Percentiles rank a stretch among this genome's conserved stretches.
These are phyloP conservation scores for Phytoseiulus persimilis DNA, from an alignment of 2,888 invertebrate genomes.

Conservation along the genomic window DNA sequence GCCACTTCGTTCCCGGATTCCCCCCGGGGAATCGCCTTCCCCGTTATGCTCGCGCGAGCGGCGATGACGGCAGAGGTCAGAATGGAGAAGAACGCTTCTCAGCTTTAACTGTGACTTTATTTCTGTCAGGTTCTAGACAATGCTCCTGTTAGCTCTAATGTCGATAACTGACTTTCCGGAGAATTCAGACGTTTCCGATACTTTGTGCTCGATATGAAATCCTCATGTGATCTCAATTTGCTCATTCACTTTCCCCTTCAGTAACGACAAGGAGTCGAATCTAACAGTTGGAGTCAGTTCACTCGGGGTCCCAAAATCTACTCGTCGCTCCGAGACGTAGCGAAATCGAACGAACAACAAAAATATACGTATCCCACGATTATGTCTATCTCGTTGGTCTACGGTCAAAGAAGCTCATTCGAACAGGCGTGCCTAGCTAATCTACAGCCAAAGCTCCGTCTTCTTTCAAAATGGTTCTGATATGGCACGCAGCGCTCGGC, in stretches of 20 bases:
- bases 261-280: not conserved
- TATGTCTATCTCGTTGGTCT: not conserved
- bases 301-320: not conserved
- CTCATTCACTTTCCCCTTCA: not conserved
- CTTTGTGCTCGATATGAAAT: not conserved
- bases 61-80: no score
- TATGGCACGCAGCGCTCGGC: no score
- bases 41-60: no score
- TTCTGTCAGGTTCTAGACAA: not conserved
- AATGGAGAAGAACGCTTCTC: not conserved
- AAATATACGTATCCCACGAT: not conserved
- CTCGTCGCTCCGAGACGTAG: not conserved
- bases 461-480: not conserved
- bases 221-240: not conserved
- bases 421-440: not conserved
- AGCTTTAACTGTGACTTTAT: not conserved
- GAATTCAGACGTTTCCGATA: not conserved
- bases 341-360: not conserved
- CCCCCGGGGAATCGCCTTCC: no score
- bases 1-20: no score
- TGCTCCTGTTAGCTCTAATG: not conserved
- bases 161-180: not conserved
- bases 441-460: not conserved
- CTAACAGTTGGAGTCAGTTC: not conserved
- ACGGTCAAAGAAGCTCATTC: not conserved